Base-by-base conservation (phyloP, 2,797 vertebrate species). In the Enteromius viviparus region DNA sequence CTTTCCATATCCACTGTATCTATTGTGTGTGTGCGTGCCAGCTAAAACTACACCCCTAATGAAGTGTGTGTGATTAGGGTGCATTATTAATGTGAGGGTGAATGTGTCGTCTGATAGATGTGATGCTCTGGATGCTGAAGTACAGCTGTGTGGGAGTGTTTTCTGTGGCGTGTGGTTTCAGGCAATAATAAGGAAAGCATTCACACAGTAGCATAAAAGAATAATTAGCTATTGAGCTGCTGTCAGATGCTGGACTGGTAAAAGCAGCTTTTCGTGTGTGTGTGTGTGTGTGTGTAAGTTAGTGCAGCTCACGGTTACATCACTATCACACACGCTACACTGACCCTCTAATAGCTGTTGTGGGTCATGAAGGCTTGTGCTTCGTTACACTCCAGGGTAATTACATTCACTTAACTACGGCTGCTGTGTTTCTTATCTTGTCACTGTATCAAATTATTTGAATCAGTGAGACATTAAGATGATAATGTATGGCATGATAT, bases 401-500 rank as follows among this genome's bases (percentile, higher is more conserved):
- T 81, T 65, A 53, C 29, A 65, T 64, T 74, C 40, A 75, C 32
- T 81, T 37, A 65, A 49, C 14, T 32, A 65, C 21, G 3, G 32
- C 65, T 80, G 34, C 78, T 29, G 8, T 47, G 55, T 77, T 47
- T 74, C 40, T 23, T 64, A 29, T 53, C 32, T 53, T 51, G 32
- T 75, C 71, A 7, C 21, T 6, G 12, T n/a, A 40, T 74, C 65
- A 2, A 51, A 51, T 64, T 6, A 51, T 47, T 81, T 72, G 9
- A 75, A 75, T 65, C 60, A 23, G 17, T 6, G 4, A 53, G 70
- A 66, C 60, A 65, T 82, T 82, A 37, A 82, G 47, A 66, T 75
- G 15, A 74, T 75, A 64, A 82, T 53, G n/a, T 6, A 21, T 53
- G 70, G 42, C 12, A 26, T 17, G 42, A 29, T 21, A 19, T 29